phyloP scores from a whole-genome alignment of 2,797 vertebrate species.

The Spheniscus humboldti region DNA sequence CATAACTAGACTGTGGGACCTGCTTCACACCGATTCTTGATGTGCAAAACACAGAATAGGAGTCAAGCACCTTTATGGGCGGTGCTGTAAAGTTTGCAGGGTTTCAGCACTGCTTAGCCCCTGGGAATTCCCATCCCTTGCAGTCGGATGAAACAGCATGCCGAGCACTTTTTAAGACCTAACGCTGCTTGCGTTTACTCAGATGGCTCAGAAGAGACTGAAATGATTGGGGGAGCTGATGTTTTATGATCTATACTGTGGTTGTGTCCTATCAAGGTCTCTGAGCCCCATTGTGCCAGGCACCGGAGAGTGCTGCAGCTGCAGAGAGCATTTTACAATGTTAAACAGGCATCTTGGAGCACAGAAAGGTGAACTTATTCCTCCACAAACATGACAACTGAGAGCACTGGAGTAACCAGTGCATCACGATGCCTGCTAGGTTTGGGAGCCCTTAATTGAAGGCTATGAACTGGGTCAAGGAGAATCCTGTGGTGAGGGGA shows the following conservation, averaged over 20 bases:
- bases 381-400: rapidly evolving
- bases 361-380: not conserved
- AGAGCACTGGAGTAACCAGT: not conserved
- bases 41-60: not conserved
- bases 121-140: not conserved
- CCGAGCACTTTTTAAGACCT: not conserved
- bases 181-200: not conserved
- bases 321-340: not conserved
- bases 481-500: not conserved
- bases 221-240: not conserved
- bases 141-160: rapidly evolving
- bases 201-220: not conserved
- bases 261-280: not conserved
- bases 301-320: not conserved
- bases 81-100: not conserved
- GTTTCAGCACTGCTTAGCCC: not conserved
- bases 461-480: not conserved
- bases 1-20: too few species aligned
- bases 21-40: not conserved
- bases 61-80: not conserved
- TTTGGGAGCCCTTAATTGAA: not conserved
- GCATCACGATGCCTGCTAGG: not conserved
- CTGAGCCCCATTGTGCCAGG: not conserved
- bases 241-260: rapidly evolving
- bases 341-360: not conserved